Evolutionary conservation across 1,140 invertebrate genomes (phyloP).

Genomic region (Thaumatotibia leucotreta): DNA sequence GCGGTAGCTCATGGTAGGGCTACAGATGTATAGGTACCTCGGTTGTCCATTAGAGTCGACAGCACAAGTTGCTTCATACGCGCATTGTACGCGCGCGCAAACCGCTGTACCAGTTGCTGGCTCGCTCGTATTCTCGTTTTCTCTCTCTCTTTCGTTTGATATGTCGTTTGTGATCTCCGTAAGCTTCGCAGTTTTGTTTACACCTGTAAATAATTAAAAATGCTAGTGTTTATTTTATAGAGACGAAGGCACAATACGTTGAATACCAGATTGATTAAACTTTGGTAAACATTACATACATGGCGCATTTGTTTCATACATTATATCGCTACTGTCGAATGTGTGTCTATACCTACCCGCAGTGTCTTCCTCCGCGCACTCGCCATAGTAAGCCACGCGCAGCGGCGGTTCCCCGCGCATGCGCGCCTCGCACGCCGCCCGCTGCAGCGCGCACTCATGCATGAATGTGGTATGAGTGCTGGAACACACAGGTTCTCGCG

Average conservation of each 20-base stretch:
- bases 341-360: slow-evolving; percentile 24
- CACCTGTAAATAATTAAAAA: slow-evolving; percentile 22
- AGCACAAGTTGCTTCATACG: slow-evolving; percentile 89
- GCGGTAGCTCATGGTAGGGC: background rate
- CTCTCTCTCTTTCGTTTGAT: slow-evolving; percentile 28
- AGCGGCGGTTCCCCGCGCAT: slow-evolving; percentile 69
- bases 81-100: slow-evolving; percentile 89
- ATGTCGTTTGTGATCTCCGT: slow-evolving; percentile 53
- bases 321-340: no score
- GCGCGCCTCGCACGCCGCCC: slow-evolving; percentile 79
- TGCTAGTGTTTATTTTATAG: no score
- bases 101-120: slow-evolving; percentile 61
- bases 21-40: slow-evolving; percentile 22
- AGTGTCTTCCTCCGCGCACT: slow-evolving; percentile 79
- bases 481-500: slow-evolving; percentile 86
- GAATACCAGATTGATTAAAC: no score
- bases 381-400: slow-evolving; percentile 86
- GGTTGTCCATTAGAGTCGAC: slow-evolving; percentile 80
- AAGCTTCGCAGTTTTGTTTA: slow-evolving; percentile 40
- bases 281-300: background rate
- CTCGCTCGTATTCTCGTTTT: slow-evolving; percentile 45
- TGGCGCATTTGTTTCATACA: no score
- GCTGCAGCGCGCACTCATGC: slow-evolving; percentile 90
- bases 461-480: slow-evolving; percentile 86
- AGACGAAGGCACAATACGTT: no score